Percentiles rank a stretch among this genome's conserved stretches.
phyloP scores from a whole-genome alignment of 1,140 invertebrate genomes.

The Cherax destructor region DNA sequence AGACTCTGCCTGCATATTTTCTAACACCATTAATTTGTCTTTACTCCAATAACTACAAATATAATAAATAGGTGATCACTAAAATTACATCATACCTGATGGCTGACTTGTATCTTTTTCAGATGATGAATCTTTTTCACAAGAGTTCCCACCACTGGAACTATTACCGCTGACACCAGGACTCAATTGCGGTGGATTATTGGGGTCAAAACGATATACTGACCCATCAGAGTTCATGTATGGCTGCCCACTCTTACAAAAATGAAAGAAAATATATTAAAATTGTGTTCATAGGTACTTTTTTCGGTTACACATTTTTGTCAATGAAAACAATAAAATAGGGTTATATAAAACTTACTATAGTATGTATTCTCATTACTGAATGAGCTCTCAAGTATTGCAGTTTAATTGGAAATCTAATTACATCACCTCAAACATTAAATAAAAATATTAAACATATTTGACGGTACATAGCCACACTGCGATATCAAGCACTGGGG shows the following conservation, averaged over 20 bases:
- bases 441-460: too few relatives aligned
- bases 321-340: neutral
- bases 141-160: neutral
- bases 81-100: conserved; percentile 15
- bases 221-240: conserved; percentile 82
- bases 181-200: conserved; percentile 79
- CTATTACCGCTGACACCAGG: conserved; percentile 36
- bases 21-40: neutral
- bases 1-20: too few relatives aligned
- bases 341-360: neutral
- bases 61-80: neutral
- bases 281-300: neutral
- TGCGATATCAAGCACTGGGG: too few relatives aligned
- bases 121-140: conserved; percentile 35
- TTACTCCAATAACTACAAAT: neutral
- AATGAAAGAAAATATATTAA: neutral
- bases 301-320: too few relatives aligned
- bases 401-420: too few relatives aligned
- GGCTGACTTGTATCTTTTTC: conserved; percentile 50
- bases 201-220: conserved; percentile 85
- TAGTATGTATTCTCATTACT: neutral
- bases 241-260: conserved; percentile 79
- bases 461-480: too few relatives aligned
- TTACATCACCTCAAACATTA: too few relatives aligned
- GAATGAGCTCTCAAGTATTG: neutral